Conservation (phyloP, 2,113 vertebrate genomes). For the Sinocyclocheilus maitianheensis region DNA sequence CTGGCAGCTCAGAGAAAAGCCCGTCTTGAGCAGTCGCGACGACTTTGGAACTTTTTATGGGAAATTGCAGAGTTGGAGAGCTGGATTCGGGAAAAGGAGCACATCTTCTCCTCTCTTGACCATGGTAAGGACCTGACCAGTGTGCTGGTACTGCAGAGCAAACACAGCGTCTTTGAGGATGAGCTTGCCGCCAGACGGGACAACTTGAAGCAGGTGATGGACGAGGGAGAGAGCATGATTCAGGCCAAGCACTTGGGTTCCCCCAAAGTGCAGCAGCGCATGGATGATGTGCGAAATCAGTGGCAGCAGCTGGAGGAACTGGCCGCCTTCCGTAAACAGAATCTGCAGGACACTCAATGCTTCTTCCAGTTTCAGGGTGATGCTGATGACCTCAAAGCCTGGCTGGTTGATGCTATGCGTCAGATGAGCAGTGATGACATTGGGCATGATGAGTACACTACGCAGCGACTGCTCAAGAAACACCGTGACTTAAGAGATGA, state of each 20-base stretch:
- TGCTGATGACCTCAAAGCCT: constrained; percentile 86
- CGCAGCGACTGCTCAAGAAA: constrained; percentile 82
- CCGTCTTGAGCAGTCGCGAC: constrained; percentile 85
- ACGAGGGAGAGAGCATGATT: constrained; percentile 80
- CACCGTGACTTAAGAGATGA: constrained; percentile 85
- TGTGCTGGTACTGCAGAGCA: constrained; percentile 87
- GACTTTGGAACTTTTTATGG: constrained; percentile 93
- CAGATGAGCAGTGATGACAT: constrained; percentile 82
- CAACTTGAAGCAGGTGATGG: constrained; percentile 78
- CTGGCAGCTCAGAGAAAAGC: constrained; percentile 82
- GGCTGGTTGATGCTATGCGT: constrained; percentile 82
- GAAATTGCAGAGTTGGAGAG: constrained; percentile 90
- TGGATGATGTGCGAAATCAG: constrained; percentile 75
- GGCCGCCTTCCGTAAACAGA: constrained; percentile 85
- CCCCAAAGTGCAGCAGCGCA: constrained; percentile 75
- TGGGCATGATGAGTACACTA: constrained; percentile 90
- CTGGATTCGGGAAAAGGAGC: constrained; percentile 96
- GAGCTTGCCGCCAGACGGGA: constrained; percentile 82
- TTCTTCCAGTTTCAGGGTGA: constrained; percentile 97
- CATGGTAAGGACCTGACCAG: constrained; percentile 93
- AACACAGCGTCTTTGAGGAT: constrained; percentile 90
- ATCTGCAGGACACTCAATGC: constrained; percentile 82
- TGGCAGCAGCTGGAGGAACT: constrained; percentile 93
- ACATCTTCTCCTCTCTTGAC: constrained; percentile 91
- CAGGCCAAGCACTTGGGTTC: constrained; percentile 77